Evolutionary conservation across 2,888 invertebrate species (phyloP), one percentile per base, ranked within the genome.

Genomic region (Mechanitis messenoides): DNA sequence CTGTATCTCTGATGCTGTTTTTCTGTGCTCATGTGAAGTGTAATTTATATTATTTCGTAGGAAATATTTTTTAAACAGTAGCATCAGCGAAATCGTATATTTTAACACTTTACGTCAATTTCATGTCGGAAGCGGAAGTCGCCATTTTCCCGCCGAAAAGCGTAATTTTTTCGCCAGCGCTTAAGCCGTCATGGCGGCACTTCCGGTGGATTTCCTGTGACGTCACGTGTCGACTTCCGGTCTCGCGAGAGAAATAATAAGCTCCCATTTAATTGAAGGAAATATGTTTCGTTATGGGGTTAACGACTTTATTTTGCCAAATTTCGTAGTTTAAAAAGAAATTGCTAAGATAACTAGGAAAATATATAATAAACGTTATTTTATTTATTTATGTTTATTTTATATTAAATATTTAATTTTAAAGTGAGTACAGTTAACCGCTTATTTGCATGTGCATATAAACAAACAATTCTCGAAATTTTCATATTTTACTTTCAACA

Each of bases 131-230:
- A 77, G 38, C 78, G 87, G 87, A 87, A 79, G 77, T 77, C 77
- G 77, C 76, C 77, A 80, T 82, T 85, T 85, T 86, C 84, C 84
- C 79, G 74, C 78, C 81, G 78, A 86, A 87, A 85, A 82, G 81
- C 81, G 80, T 85, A 83, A 84, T 85, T 86, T 85, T 85, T 84
- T 79, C 79, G 77, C 79, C 78, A 72, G 72, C 80, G 80, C 81
- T 81, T 80, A 80, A 81, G 81, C 85, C 83, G 79, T 82, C 82
- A 83, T 81, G 82, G 81, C 80, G 82, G 70, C 74, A 67, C 74
- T 75, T 85, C 87, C 87, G 81, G 81, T 74, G 77, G 77, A 79
- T 81, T 81, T 81, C 79, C 72, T 67, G 71, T 75, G 78, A 78
- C 79, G 83, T 82, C 81, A 82, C 79, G 77, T 77, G 77, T 75